Evolutionary conservation across 2,797 vertebrate species (phyloP).

Genomic region (Picus viridis): DNA sequence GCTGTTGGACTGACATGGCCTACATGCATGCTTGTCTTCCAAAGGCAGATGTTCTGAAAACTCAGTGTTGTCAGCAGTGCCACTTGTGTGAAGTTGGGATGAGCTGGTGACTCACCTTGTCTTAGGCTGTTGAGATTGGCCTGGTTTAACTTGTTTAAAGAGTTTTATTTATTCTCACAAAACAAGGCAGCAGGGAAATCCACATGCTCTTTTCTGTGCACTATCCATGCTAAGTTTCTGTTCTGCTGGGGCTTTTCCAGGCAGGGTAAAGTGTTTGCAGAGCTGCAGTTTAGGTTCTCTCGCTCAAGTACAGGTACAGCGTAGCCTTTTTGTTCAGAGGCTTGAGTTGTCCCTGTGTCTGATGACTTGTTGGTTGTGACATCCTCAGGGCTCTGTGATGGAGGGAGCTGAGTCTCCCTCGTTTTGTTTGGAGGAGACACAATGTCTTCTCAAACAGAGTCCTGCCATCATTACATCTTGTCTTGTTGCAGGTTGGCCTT

Average conservation of each 20-base stretch:
- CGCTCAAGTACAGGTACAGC: rapidly evolving
- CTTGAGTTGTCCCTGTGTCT: rapidly evolving
- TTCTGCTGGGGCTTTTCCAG: neutral
- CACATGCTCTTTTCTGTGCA: neutral
- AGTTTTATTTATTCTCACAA: neutral
- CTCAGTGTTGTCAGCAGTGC: neutral
- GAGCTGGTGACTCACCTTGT: neutral
- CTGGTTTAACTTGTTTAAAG: neutral
- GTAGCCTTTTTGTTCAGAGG: rapidly evolving
- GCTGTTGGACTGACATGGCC: neutral
- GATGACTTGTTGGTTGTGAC: neutral
- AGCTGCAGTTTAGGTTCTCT: neutral
- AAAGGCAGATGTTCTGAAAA: neutral
- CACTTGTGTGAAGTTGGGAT: neutral
- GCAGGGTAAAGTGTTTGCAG: neutral
- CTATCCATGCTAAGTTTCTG: neutral
- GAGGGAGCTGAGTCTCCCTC: neutral
- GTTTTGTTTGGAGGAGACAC: neutral
- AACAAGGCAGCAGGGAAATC: neutral
- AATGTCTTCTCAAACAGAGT: neutral
- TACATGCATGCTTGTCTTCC: neutral
- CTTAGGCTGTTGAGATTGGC: neutral
- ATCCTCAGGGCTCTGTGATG: neutral
- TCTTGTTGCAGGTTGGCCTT: neutral
- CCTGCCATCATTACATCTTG: neutral